Base-by-base conservation (phyloP, 1,140 invertebrate genomes). In the Polypedilum pembai region DNA sequence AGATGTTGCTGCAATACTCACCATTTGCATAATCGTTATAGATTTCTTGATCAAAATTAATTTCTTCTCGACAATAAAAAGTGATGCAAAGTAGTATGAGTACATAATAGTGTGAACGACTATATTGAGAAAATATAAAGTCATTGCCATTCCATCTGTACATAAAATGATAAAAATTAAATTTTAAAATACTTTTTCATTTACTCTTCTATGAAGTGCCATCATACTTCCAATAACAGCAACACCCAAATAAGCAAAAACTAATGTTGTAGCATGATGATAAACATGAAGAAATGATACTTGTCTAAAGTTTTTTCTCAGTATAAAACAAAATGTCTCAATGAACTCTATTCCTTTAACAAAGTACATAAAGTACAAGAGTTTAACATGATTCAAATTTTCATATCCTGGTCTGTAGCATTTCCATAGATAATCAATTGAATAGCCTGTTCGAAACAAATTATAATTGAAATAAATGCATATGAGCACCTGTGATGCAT, bases 231-330 rank as follows among this genome's bases (percentile, higher is more conserved):
- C 83, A 72, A 82, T 79, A 75, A 81, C 85, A 82, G 85, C 89
- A 69, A 86, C 84, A 12, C 85, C 86, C 69, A 91, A 86, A 88
- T 89, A 92, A 80, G 87, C 86, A 40, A 88, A 79, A 63, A 81
- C 75, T 73, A 86, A 83, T 56, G 88, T 88, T 3, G 85, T 85
- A 21, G 81, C 83, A 76, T 90, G 88, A 81, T 89, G 87, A 78
- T 90, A 89, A 45, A 89, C 79, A 76, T 90, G 88, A 40, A 90
- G 80, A 75, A 85, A 87, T 7, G 87, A 85, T 15, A 87, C 82
- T 81, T 90, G 88, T 75, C 85, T 86, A 75, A 84, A 81, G 79
- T 90, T 90, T 77, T 89, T 88, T n/a, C 88, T 80, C 8, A 90
- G 76, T 41, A 88, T 83, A 77, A 90, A 89, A 75, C 90, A 88